Percentiles rank a stretch among this genome's conserved stretches.
phyloP scores from a whole-genome alignment of 2,797 vertebrate species.

The Xiphorhynchus erythropygius region DNA sequence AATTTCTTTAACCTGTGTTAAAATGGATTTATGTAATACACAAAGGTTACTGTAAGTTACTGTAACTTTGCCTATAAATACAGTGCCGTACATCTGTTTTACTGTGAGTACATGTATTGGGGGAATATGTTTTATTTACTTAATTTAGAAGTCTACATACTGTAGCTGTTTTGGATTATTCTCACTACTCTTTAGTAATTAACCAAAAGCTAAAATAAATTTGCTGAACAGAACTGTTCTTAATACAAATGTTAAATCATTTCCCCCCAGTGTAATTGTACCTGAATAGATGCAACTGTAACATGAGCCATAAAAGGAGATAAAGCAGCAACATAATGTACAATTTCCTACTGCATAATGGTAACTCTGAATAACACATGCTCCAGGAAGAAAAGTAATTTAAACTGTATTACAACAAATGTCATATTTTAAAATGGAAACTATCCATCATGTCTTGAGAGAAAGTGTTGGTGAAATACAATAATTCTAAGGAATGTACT shows the following conservation, averaged over 20 bases:
- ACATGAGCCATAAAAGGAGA: slow-evolving; percentile 71
- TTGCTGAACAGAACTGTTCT: slow-evolving; percentile 58
- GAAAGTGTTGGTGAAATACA: slow-evolving; percentile 51
- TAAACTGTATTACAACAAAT: slow-evolving; percentile 79
- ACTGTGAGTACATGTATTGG: not conserved
- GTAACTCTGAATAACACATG: slow-evolving; percentile 73
- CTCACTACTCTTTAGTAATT: slow-evolving; percentile 64
- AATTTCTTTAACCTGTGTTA: not conserved
- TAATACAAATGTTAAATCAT: slow-evolving; percentile 69
- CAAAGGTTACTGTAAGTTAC: not conserved
- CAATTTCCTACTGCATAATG: slow-evolving; percentile 74
- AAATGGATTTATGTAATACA: not conserved
- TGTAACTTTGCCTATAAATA: not conserved
- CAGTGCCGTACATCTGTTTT: not conserved
- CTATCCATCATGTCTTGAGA: slow-evolving; percentile 73
- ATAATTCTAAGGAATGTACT: slow-evolving; percentile 57
- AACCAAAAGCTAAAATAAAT: slow-evolving; percentile 68
- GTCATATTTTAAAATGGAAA: slow-evolving; percentile 79
- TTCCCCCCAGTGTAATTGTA: slow-evolving; percentile 54
- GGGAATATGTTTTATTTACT: slow-evolving; percentile 44
- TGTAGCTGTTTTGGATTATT: not conserved
- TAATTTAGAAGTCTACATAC: slow-evolving; percentile 16
- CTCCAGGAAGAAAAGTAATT: slow-evolving; percentile 78
- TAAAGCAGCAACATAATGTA: slow-evolving; percentile 75
- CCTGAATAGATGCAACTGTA: slow-evolving; percentile 67